Evolutionary conservation across 2,888 invertebrate species (phyloP).

Genomic region (Cremastinae sp.): DNA sequence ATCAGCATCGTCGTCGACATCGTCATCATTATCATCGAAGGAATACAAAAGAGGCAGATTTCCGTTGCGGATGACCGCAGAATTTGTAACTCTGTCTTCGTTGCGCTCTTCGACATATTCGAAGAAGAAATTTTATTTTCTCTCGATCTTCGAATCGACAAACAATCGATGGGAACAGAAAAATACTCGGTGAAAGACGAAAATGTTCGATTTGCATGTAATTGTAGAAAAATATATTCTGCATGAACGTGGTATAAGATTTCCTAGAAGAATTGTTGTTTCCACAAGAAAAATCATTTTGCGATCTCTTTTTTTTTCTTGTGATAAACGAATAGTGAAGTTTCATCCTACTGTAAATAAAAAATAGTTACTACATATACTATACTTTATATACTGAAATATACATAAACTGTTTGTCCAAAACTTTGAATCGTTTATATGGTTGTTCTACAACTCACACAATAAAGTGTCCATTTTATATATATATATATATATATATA

Average conservation of each 20-base stretch:
- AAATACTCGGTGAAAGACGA: not conserved
- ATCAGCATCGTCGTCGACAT: slow-evolving; percentile 36
- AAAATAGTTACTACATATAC: too few relatives aligned
- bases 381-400: too few relatives aligned
- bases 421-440: too few relatives aligned
- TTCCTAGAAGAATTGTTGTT: slow-evolving; percentile 43
- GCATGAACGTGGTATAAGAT: too few relatives aligned
- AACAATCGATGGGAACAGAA: not conserved
- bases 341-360: too few relatives aligned
- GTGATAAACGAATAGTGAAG: not conserved
- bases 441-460: too few relatives aligned
- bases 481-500: too few relatives aligned
- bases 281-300: slow-evolving; percentile 16
- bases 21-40: slow-evolving; percentile 36
- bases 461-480: too few relatives aligned
- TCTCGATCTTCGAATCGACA: slow-evolving; percentile 9
- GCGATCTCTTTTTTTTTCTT: slow-evolving; percentile 5
- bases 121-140: slow-evolving; percentile 27
- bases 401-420: too few relatives aligned
- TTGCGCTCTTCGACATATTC: slow-evolving; percentile 7
- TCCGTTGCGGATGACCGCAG: slow-evolving; percentile 47
- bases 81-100: slow-evolving; percentile 31
- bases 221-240: slow-evolving; percentile 23
- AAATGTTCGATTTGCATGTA: slow-evolving; percentile 33
- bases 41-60: slow-evolving; percentile 13